Percentiles rank a stretch among this genome's conserved stretches.
Evolutionary conservation across 2,797 vertebrate genomes (phyloP).

Genomic region (Heteromormyrus szaboi): DNA sequence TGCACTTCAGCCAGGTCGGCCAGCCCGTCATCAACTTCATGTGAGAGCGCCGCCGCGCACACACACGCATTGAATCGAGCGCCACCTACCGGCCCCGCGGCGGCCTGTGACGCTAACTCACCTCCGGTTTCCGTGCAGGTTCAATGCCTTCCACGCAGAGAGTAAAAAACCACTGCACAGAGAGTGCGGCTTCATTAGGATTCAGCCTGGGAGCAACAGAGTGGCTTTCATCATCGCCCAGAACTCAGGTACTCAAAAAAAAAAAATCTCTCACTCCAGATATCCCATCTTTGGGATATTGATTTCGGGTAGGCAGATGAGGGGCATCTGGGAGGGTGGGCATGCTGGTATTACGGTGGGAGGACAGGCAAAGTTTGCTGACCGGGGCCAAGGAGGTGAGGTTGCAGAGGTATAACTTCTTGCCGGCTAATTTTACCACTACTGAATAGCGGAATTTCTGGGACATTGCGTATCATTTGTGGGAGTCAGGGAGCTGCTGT

Average conservation of each 20-base stretch:
- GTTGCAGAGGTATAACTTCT: not conserved
- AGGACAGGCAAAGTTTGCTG: not conserved
- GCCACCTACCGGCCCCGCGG: not conserved
- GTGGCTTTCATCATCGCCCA: slow-evolving; percentile 94
- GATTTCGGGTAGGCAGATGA: not conserved
- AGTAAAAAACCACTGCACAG: slow-evolving; percentile 85
- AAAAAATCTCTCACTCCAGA: not conserved
- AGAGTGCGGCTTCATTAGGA: slow-evolving; percentile 87
- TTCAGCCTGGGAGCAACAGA: slow-evolving; percentile 81
- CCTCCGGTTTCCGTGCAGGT: slow-evolving; percentile 56
- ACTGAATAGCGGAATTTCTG: not conserved
- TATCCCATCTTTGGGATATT: not conserved
- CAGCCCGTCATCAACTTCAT: slow-evolving; percentile 91
- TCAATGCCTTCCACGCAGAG: slow-evolving; percentile 81
- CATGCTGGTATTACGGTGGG: not conserved
- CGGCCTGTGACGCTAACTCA: not conserved
- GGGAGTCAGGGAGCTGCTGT: not conserved
- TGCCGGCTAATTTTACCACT: not conserved
- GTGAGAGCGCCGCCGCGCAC: slow-evolving; percentile 45
- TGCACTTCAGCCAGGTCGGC: slow-evolving; percentile 81
- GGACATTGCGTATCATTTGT: not conserved
- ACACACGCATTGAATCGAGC: not conserved
- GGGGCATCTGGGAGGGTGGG: not conserved
- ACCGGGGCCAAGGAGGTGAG: not conserved
- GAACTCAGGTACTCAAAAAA: slow-evolving; percentile 75